Conservation (phyloP, 2,797 vertebrate species). For the Linurgus olivaceus region DNA sequence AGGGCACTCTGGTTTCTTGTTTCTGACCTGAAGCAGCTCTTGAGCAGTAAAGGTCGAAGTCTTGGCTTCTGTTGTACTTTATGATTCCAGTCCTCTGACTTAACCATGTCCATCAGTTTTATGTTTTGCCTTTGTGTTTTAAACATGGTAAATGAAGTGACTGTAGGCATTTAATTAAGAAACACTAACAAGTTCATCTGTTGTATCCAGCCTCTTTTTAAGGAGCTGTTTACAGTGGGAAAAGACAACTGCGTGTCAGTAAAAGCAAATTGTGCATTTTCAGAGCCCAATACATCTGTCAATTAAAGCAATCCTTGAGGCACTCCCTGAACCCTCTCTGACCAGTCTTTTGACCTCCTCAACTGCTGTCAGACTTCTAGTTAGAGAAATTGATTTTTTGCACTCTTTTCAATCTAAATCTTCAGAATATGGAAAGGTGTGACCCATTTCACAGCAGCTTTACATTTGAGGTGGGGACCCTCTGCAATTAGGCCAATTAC, state of each 20-base stretch:
- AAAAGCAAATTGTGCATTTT: background rate
- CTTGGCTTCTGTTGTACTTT: background rate
- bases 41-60: background rate
- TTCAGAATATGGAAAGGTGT: background rate
- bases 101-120: background rate
- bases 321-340: background rate
- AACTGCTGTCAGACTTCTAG: background rate
- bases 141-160: background rate
- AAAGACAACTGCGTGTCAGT: background rate
- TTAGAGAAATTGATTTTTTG: background rate
- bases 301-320: background rate
- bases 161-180: background rate
- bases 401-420: background rate
- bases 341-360: background rate
- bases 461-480: background rate
- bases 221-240: background rate
- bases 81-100: background rate
- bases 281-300: background rate
- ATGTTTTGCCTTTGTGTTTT: background rate
- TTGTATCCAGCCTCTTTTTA: background rate
- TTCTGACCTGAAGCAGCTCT: background rate
- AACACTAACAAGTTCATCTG: background rate
- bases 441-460: rapidly evolving
- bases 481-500: background rate
- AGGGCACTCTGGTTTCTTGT: background rate